Conservation (phyloP, 2,888 invertebrate genomes). For the Hesperia comma region DNA sequence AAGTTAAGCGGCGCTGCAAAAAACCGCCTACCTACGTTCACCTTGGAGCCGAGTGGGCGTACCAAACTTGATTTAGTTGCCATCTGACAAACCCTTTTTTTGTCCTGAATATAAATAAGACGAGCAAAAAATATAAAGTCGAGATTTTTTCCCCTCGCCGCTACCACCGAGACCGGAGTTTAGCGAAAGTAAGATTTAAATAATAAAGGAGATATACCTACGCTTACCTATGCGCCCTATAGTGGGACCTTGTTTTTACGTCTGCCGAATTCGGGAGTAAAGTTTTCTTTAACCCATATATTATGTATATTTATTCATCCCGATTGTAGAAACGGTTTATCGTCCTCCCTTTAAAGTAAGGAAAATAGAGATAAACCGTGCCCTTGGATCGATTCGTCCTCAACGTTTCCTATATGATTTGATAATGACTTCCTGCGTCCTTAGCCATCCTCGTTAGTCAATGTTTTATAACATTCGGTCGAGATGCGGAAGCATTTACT, state of each 20-base stretch:
- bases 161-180: conserved; percentile 66
- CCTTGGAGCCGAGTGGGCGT: conserved; percentile 77
- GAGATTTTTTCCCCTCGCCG: conserved; percentile 64
- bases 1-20: conserved; percentile 54
- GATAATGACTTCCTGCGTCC: conserved; percentile 80
- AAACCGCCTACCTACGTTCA: conserved; percentile 71
- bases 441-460: conserved; percentile 71
- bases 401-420: conserved; percentile 74
- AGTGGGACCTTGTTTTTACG: conserved; percentile 64
- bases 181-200: conserved; percentile 77
- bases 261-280: conserved; percentile 48
- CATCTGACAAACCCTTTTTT: conserved; percentile 81
- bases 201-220: conserved; percentile 67
- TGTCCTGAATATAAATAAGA: conserved; percentile 81
- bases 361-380: conserved; percentile 49
- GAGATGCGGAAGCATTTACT: conserved; percentile 67
- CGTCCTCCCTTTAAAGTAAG: conserved; percentile 46
- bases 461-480: conserved; percentile 65
- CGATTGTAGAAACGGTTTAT: conserved; percentile 37
- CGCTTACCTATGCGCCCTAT: conserved; percentile 64
- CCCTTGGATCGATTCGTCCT: conserved; percentile 55
- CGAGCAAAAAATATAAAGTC: conserved; percentile 70
- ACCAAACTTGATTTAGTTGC: conserved; percentile 79
- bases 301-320: conserved; percentile 53
- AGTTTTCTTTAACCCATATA: conserved; percentile 53